Evolutionary conservation across 2,113 vertebrate species (phyloP).

Genomic region (Meles meles): DNA sequence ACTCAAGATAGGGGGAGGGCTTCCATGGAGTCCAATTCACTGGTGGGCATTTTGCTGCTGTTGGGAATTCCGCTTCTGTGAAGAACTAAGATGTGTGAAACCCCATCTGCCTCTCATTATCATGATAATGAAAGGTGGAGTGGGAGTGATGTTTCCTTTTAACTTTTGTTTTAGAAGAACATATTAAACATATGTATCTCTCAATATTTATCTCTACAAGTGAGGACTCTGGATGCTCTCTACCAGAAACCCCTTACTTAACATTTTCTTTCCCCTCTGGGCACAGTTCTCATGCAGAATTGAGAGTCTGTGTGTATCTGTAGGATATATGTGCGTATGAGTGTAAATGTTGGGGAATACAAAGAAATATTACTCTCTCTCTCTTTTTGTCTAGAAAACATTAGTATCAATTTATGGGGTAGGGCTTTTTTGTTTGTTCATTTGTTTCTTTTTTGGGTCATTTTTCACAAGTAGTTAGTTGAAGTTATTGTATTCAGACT

Average conservation of each 20-base stretch:
- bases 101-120: not conserved
- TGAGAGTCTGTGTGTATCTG: not conserved
- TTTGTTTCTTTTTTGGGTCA: not conserved
- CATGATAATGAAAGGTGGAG: not conserved
- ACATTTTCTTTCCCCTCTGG: not conserved
- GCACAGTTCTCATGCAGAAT: not conserved
- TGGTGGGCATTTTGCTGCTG: not conserved
- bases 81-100: not conserved
- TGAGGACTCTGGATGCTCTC: not conserved
- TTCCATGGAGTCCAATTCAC: not conserved
- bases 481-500: not conserved
- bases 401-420: not conserved
- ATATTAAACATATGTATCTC: not conserved
- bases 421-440: not conserved
- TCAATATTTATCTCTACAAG: not conserved
- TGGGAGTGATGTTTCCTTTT: not conserved
- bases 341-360: not conserved
- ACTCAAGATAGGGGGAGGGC: not conserved
- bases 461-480: not conserved
- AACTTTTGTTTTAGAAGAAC: not conserved
- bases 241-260: not conserved
- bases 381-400: not conserved
- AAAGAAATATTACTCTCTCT: not conserved
- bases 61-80: not conserved
- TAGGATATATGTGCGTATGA: not conserved